phyloP scores from a whole-genome alignment of 2,113 vertebrate genomes.

The Centropristis striata region DNA sequence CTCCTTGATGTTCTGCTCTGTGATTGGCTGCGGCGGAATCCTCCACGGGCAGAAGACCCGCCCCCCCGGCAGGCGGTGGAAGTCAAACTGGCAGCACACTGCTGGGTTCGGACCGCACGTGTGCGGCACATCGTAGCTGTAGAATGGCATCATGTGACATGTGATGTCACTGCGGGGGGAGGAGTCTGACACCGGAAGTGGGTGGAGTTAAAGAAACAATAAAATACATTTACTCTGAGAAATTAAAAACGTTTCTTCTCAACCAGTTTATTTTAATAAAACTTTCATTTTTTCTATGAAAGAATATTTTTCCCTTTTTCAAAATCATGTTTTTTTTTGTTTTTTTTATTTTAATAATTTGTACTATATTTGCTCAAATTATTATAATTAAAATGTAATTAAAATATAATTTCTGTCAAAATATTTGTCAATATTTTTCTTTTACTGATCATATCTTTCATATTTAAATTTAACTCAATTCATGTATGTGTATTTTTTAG shows the following conservation, averaged over 20 bases:
- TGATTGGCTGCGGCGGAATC: slow-evolving; percentile 90
- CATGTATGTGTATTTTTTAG: too few species aligned
- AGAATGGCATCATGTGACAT: slow-evolving; percentile 99
- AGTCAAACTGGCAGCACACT: slow-evolving; percentile 97
- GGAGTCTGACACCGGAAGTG: slow-evolving; percentile 81
- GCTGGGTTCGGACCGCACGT: slow-evolving; percentile 96
- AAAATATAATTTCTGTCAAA: too few species aligned
- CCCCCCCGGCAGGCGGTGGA: slow-evolving; percentile 92
- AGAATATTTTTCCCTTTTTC: too few species aligned
- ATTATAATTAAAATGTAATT: too few species aligned
- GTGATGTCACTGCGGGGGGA: slow-evolving; percentile 91
- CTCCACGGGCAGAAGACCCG: slow-evolving; percentile 93
- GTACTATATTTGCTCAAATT: too few species aligned
- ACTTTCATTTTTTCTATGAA: too few species aligned
- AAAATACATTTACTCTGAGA: too few species aligned
- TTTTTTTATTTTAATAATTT: not conserved
- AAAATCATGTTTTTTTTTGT: too few species aligned
- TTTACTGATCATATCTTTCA: too few species aligned
- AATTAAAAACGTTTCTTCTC: not conserved
- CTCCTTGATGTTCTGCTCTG: slow-evolving; percentile 88
- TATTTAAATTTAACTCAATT: too few species aligned
- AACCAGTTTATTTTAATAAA: not conserved
- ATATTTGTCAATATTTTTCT: too few species aligned
- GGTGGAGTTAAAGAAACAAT: slow-evolving; percentile 1
- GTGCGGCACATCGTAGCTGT: slow-evolving; percentile 96